These are phyloP conservation scores for Salvelinus sp. DNA, from an alignment of 2,113 vertebrate genomes.

Conservation along the genomic window DNA sequence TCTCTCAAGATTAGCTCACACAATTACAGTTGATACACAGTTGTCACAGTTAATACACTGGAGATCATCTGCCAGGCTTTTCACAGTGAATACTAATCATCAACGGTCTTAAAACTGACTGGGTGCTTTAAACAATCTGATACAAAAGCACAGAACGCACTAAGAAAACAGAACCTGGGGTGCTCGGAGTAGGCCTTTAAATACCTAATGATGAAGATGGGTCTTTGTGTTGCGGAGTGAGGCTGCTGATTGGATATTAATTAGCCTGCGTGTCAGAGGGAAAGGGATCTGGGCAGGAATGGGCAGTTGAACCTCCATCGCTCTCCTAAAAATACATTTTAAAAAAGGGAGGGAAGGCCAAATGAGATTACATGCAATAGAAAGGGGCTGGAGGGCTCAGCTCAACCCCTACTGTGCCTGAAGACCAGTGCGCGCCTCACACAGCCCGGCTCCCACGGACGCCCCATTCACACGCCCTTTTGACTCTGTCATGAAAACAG, in stretches of 20 bases:
- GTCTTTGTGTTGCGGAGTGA: slow-evolving; percentile 41
- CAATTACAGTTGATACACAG: no score
- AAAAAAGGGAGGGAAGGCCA: slow-evolving; percentile 81
- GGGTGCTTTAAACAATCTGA: slow-evolving; percentile 27
- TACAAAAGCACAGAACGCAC: slow-evolving; percentile 7
- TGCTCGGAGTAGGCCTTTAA: slow-evolving; percentile 37
- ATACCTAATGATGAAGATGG: slow-evolving; percentile 45
- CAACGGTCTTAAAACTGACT: slow-evolving; percentile 8
- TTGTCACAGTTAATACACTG: background rate
- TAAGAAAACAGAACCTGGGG: slow-evolving; percentile 39
- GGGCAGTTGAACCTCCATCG: slow-evolving; percentile 74
- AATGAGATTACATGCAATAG: slow-evolving; percentile 90
- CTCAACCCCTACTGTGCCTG: slow-evolving; percentile 94
- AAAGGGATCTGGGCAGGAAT: slow-evolving; percentile 60
- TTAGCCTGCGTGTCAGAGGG: slow-evolving; percentile 69
- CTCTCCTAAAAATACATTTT: slow-evolving; percentile 61
- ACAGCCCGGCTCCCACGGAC: slow-evolving; percentile 84
- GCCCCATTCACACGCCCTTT: slow-evolving; percentile 99
- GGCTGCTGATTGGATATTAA: slow-evolving; percentile 67
- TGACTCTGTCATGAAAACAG: slow-evolving; percentile 95
- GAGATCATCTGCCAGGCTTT: slow-evolving; percentile 38
- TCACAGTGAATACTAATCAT: slow-evolving; percentile 38
- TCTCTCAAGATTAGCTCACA: slow-evolving; percentile 24
- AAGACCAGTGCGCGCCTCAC: slow-evolving; percentile 82
- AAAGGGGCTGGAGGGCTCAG: slow-evolving; percentile 88